Base-by-base conservation (phyloP, 2,888 invertebrate species). In the Cephus runcator region DNA sequence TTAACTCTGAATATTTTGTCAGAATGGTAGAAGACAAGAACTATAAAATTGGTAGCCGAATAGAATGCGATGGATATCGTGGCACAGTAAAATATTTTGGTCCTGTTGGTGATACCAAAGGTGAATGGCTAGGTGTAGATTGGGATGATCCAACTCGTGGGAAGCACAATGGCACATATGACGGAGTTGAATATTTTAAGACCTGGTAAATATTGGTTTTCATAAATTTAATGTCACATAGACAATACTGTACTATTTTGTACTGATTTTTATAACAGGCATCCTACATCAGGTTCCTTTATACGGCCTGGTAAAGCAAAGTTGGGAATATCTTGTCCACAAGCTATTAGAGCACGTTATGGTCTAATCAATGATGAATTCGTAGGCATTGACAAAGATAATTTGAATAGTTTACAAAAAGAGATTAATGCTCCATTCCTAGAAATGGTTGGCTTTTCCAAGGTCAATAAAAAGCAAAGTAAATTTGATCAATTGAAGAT, bases 71-170 rank as follows among this genome's bases (percentile, higher is more conserved):
- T 80, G 93, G 92, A 71, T 87, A 91, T 82, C 88, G 87, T 80
- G 94, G 93, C 69, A 93, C 92, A 56, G 88, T 94, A 15, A 91
- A 90, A 80, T 94, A 93, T 85, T 88, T 93, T 75, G 94, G 94
- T 33, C 85, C 90, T 69, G 93, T 94, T 23, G 92, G 92, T 4
- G 85, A 88, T 30, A 91, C 90, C 9, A 90, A 89, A 79, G 91
- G 91, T 79, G 84, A 87, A 80, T 99, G 98, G 99, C 93, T 97
- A 78, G 99, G 99, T 0, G 94, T 99, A n/a, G 99, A 99, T 90
- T 99, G 99, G 99, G 99, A 99, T 91, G 95, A 98, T 87, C 93
- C 94, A 4, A 92, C 92, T 11, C 93, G 99, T 86, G 99, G 99
- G 1, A 98, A 98, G 91, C 99, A 99, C 89, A 95, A 98, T 93